Percentiles rank a stretch among this genome's conserved stretches.
Evolutionary conservation across 2,797 vertebrate species (phyloP).

Genomic region (Lateolabrax maculatus): DNA sequence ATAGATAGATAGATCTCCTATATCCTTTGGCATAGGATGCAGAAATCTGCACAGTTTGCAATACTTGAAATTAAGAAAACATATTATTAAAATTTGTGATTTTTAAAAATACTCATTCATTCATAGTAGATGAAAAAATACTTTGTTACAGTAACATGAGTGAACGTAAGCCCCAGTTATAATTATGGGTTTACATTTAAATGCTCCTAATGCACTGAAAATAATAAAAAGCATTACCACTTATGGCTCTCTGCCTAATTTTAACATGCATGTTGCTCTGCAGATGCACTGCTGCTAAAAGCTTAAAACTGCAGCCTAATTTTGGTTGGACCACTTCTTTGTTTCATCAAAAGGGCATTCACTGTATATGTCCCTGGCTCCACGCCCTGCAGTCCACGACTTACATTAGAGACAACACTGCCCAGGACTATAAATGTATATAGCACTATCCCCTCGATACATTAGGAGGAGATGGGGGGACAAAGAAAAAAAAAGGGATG

Average conservation of each 20-base stretch:
- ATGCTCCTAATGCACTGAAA: background rate
- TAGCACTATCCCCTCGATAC: background rate
- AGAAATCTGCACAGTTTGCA: no score
- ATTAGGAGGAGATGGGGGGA: conserved; percentile 10
- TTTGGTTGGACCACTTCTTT: conserved; percentile 20
- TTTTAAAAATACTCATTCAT: no score
- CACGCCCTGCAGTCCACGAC: conserved; percentile 16
- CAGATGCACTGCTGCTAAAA: background rate
- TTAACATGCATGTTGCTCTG: background rate
- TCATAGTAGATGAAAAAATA: background rate
- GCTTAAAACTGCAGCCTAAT: background rate
- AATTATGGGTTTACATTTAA: background rate
- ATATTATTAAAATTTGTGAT: no score
- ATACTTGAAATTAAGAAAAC: no score
- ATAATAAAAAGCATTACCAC: background rate
- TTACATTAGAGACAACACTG: conserved; percentile 25
- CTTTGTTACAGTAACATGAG: background rate
- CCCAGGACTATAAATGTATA: conserved; percentile 32
- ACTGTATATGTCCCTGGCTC: conserved; percentile 24
- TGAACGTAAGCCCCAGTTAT: background rate
- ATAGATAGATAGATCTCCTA: no score
- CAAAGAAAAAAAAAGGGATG: conserved; percentile 4
- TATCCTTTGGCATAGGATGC: no score
- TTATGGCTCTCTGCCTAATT: background rate
- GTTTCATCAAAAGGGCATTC: conserved; percentile 19